A percentile compares a stretch with the other conserved stretches of the same genome.
Conservation (phyloP, 2,888 invertebrate genomes). For the Hipparchia semele region DNA sequence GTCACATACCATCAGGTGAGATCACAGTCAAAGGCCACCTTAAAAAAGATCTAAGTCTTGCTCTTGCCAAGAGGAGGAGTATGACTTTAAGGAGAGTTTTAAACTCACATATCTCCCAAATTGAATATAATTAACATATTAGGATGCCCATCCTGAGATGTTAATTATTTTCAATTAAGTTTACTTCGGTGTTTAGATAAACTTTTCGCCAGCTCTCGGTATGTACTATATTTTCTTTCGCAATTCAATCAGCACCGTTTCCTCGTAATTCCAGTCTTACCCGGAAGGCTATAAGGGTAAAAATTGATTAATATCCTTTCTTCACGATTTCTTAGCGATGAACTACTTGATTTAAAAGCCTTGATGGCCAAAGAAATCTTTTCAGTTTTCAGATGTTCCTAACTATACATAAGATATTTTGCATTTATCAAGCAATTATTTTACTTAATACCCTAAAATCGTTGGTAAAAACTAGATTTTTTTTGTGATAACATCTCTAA, state of each 20-base stretch:
- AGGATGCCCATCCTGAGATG: too few species aligned
- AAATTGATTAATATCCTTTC: conserved; percentile 9
- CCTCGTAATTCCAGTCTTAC: conserved; percentile 11
- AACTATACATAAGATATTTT: conserved; percentile 5
- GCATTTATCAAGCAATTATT: not conserved
- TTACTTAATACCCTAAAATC: not conserved
- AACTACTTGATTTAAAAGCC: conserved; percentile 19
- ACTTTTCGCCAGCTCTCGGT: not conserved
- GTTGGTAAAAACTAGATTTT: too few species aligned
- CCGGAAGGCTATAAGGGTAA: not conserved
- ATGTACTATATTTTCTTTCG: conserved; percentile 10
- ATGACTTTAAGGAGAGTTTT: too few species aligned
- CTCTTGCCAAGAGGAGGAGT: too few species aligned
- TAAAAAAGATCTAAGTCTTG: too few species aligned
- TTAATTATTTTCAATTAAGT: too few species aligned
- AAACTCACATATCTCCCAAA: too few species aligned
- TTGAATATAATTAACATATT: too few species aligned
- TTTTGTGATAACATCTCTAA: too few species aligned
- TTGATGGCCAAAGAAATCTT: conserved; percentile 16
- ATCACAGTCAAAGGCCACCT: too few species aligned
- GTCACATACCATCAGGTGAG: too few species aligned
- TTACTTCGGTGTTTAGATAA: not conserved
- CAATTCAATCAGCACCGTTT: conserved; percentile 20
- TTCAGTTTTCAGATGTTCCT: conserved; percentile 1
- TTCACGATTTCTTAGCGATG: conserved; percentile 7